Base-by-base conservation (phyloP, 2,113 vertebrate genomes). In the Ammodytes dubius region DNA sequence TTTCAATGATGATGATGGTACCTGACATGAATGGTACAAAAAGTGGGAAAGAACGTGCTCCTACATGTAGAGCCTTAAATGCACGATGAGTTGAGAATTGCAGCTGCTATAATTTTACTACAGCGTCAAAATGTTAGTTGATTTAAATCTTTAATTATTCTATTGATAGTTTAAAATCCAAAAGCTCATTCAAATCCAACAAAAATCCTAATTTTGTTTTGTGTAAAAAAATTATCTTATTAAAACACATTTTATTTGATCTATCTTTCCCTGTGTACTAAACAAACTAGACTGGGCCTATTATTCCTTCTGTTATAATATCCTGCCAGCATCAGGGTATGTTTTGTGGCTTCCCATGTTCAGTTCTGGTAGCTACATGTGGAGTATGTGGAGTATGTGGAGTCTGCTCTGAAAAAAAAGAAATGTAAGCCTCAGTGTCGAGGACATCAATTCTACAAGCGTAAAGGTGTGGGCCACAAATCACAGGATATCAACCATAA, bases 401-500 rank as follows among this genome's bases (percentile, higher is more conserved):
- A 72, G 67, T 58, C 60, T 54, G 68, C 76, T 66, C 56, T 60
- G 77, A 88, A 86, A 90, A 71, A 27, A 85, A 91, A 91, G 88
- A 67, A 83, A 85, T 82, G 69, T 49, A 17, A 80, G 83, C 49
- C 72, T 81, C 77, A 56, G 74, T 52, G 71, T 76, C 75, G 84
- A 87, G 79, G 70, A 88, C 83, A 92, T 91, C 67, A 89, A 86
- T 89, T 85, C 66, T 89, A 77, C 71, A 65, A 4, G 60, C 39
- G 70, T 81, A 77, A 84, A 93, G 92, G 89, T 91, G 91, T n/a
- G 1, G 46, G 5, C 50, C 66, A 88, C 87, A 90, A 88, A 85
- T 90, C 77, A 83, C 68, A 81, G 47, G 37, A 84, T 72, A 52
- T 69, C 65, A 53, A 42, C 58, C 63, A 72, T 87, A 81, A 83